phyloP scores from a whole-genome alignment of 2,113 vertebrate species.

The Sylvietta virens region DNA sequence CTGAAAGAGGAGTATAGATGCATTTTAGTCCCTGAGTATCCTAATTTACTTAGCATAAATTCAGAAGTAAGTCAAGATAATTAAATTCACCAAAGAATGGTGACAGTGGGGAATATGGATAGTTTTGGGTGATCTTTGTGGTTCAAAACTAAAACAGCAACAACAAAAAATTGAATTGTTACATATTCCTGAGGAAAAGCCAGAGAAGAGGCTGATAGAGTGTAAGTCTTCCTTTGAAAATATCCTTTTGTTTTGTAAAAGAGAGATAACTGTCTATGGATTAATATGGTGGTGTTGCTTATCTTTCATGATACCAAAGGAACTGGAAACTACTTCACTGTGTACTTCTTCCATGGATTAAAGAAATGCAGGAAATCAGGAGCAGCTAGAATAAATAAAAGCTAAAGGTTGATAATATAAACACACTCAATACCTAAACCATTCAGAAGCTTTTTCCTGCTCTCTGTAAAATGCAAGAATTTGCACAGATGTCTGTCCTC shows the following conservation, averaged over 20 bases:
- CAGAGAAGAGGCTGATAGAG: not conserved
- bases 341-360: not conserved
- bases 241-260: not conserved
- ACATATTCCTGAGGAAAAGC: not conserved
- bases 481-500: not conserved
- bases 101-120: not conserved
- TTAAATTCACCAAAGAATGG: not conserved
- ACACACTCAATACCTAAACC: not conserved
- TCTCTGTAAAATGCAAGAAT: not conserved
- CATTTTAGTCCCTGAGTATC: not conserved
- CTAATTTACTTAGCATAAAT: not conserved
- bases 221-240: not conserved
- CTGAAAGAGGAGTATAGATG: not conserved
- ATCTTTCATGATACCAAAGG: not conserved
- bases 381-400: not conserved
- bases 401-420: not conserved
- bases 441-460: not conserved
- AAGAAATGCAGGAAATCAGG: not conserved
- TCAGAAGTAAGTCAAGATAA: not conserved
- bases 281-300: not conserved
- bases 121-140: not conserved
- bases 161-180: not conserved
- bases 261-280: not conserved
- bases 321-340: not conserved
- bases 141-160: not conserved